These are phyloP conservation scores for Battus philenor DNA, from an alignment of 1,140 invertebrate species.

Conservation along the genomic window DNA sequence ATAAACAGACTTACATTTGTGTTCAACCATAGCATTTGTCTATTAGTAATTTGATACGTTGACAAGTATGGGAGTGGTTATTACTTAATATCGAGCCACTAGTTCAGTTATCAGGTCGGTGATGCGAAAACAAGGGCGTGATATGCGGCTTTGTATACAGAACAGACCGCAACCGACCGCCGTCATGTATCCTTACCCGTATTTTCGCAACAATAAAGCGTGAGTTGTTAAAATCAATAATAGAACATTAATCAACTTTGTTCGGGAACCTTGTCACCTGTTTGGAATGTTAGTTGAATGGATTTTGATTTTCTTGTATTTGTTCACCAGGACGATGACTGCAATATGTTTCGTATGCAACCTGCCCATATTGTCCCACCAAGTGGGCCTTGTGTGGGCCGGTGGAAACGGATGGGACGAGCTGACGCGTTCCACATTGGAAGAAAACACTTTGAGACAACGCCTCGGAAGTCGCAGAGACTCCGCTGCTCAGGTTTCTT, in stretches of 20 bases:
- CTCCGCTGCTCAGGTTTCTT: slow-evolving; percentile 91
- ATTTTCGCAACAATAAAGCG: slow-evolving; percentile 66
- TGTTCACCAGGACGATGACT: slow-evolving; percentile 88
- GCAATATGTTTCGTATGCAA: slow-evolving; percentile 97
- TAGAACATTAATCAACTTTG: slow-evolving; percentile 12
- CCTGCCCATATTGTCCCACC: slow-evolving; percentile 93
- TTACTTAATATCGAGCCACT: slow-evolving; percentile 60
- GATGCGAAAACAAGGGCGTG: slow-evolving; percentile 64
- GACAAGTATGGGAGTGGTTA: slow-evolving; percentile 61
- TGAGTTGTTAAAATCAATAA: slow-evolving; percentile 34
- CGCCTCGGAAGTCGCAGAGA: slow-evolving; percentile 88
- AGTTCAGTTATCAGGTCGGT: slow-evolving; percentile 59
- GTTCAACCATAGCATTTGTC: slow-evolving; percentile 36
- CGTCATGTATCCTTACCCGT: slow-evolving; percentile 47
- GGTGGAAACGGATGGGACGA: slow-evolving; percentile 96
- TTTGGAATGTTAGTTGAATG: neutral
- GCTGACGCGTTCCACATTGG: slow-evolving; percentile 87
- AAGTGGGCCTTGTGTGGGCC: slow-evolving; percentile 94
- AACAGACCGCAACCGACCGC: slow-evolving; percentile 25
- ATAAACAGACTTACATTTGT: slow-evolving; percentile 7
- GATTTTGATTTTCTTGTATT: slow-evolving; percentile 15
- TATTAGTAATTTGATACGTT: slow-evolving; percentile 51
- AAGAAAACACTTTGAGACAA: slow-evolving; percentile 88
- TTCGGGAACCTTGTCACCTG: neutral
- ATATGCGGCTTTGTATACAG: slow-evolving; percentile 47